Base-by-base conservation (phyloP, 2,797 vertebrate species). In the Capromys pilorides region DNA sequence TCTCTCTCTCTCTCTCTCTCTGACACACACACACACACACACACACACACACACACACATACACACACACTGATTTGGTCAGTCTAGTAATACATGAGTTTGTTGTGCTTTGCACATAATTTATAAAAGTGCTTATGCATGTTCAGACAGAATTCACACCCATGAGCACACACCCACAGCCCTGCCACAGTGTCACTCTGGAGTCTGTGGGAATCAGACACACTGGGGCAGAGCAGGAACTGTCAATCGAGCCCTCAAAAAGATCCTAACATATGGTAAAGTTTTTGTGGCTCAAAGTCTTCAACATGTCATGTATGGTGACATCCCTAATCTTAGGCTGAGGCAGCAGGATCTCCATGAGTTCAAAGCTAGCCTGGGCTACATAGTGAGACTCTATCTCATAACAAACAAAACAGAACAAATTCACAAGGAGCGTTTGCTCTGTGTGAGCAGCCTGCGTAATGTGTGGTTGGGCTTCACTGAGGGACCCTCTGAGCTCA, bases 151-250 rank as follows among this genome's bases (percentile, higher is more conserved):
- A 8, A 61, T 62, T 86, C 33, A 39, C 57, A 7, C 49, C 31
- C 57, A 7, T 24, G 24, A 22, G 24, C 12, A 8, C 54, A 5
- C 7, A 11, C 9, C 26, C 45, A 36, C 18, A 39, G 4, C 19
- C 26, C 51, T 3, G 0, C 33, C 4, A 33, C 41, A n/a, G 0
- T 24, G 24, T 93, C 85, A 51, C 31, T 78, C 28, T 54, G 39
- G n/a, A 89, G 24, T 59, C 64, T 84, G 64, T 87, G 78, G 64
- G 54, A 83, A 66, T 83, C 80, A 95, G 79, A 64, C 61, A 22
- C 62, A 41, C 67, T 51, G 61, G 61, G 39, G 8, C 24, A 79
- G 28, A 54, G 67, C 84, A 51, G 69, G 33, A 45, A 64, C 57
- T 57, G 2, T 90, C 83, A 84, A 61, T 67, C 6, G 79, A 69